Conservation (phyloP, 2,888 invertebrate genomes). For the Drosophila birchii region DNA sequence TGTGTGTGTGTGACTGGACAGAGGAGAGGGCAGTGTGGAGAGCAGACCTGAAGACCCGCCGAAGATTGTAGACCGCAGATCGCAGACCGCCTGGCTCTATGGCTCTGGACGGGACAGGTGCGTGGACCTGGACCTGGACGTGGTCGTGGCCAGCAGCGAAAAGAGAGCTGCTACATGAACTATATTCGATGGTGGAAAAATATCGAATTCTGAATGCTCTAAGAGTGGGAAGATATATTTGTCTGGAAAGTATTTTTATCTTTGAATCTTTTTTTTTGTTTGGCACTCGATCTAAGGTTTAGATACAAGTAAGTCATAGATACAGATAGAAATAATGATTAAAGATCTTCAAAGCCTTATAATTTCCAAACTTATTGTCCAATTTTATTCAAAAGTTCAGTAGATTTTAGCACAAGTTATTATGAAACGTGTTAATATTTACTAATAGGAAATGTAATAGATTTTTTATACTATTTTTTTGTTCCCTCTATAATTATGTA, state of each 20-base stretch:
- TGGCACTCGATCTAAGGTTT: not conserved
- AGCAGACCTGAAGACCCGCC: slow-evolving; percentile 33
- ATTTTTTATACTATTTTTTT: not conserved
- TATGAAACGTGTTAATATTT: not conserved
- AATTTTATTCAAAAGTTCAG: not conserved
- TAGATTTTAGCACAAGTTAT: not conserved
- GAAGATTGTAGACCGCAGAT: slow-evolving; percentile 40
- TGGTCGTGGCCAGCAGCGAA: slow-evolving; percentile 48
- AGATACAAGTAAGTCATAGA: not conserved
- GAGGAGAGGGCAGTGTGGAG: slow-evolving; percentile 3
- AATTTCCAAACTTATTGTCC: rapidly evolving
- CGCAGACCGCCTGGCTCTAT: slow-evolving; percentile 78
- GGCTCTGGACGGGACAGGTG: slow-evolving; percentile 66
- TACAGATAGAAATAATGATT: not conserved
- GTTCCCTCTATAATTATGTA: not conserved
- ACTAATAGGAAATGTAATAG: not conserved
- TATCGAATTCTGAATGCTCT: slow-evolving; percentile 37
- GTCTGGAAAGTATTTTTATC: not conserved
- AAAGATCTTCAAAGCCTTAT: not conserved
- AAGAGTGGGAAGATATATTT: not conserved
- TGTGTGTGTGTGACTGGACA: not conserved
- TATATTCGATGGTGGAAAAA: not conserved
- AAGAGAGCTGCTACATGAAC: slow-evolving; percentile 36
- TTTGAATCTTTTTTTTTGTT: not conserved
- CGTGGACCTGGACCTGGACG: slow-evolving; percentile 48